Conservation (phyloP, 2,888 invertebrate species). For the Synanthedon andrenaeformis region DNA sequence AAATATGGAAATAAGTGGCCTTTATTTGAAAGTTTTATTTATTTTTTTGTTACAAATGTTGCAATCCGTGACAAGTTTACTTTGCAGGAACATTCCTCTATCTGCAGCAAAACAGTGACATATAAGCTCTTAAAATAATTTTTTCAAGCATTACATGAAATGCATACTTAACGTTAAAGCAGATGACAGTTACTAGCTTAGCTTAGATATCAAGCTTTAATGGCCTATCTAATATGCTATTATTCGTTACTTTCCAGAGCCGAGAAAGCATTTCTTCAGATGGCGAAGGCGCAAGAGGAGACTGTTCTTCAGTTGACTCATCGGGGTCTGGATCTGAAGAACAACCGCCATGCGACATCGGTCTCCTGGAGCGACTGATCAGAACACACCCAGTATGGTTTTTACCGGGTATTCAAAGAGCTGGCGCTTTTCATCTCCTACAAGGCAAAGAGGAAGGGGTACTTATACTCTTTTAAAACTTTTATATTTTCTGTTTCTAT, state of each 20-base stretch:
- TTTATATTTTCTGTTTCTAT: not conserved
- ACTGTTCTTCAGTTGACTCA: constrained; percentile 68
- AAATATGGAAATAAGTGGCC: constrained; percentile 21
- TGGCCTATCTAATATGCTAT: too few species aligned
- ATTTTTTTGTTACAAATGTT: too few species aligned
- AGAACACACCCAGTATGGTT: constrained; percentile 97
- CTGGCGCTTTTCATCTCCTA: constrained; percentile 92
- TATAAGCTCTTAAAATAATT: too few species aligned
- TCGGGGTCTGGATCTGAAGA: constrained; percentile 72
- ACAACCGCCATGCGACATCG: constrained; percentile 86
- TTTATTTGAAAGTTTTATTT: constrained; percentile 14
- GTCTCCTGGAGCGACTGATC: constrained; percentile 87
- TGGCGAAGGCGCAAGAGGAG: constrained; percentile 71
- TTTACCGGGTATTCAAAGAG: constrained; percentile 91
- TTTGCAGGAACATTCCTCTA: too few species aligned
- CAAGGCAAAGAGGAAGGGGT: constrained; percentile 95
- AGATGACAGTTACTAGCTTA: too few species aligned
- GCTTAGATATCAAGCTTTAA: too few species aligned
- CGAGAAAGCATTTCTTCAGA: constrained; percentile 77
- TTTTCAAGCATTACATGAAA: too few species aligned
- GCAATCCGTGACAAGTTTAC: too few species aligned
- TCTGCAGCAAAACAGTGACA: too few species aligned
- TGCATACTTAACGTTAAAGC: too few species aligned
- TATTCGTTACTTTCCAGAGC: constrained; percentile 52
- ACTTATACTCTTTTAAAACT: constrained; percentile 31